Percentiles rank a stretch among this genome's conserved stretches.
phyloP scores from a whole-genome alignment of 2,888 invertebrate species.

The Mythimna pallens region DNA sequence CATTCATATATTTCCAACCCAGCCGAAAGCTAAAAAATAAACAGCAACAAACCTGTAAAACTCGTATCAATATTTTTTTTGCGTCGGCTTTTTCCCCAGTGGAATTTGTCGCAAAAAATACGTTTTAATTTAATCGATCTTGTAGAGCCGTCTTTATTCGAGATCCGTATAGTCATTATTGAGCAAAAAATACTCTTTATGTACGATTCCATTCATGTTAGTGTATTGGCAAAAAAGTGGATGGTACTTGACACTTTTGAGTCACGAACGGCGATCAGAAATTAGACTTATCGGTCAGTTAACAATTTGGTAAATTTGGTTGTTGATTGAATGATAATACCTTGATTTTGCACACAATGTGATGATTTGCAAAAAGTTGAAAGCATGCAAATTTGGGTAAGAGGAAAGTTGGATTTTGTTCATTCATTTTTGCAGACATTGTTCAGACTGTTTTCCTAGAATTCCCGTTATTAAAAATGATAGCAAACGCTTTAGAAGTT shows the following conservation, averaged over 20 bases:
- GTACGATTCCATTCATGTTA: conserved; percentile 55
- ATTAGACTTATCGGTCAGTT: conserved; percentile 60
- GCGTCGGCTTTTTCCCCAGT: conserved; percentile 11
- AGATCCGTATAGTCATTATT: conserved; percentile 54
- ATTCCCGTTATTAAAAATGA: conserved; percentile 4
- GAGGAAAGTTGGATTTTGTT: conserved; percentile 22
- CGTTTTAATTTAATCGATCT: conserved; percentile 54
- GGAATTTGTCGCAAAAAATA: conserved; percentile 41
- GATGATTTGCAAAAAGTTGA: conserved; percentile 40
- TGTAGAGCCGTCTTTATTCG: conserved; percentile 47
- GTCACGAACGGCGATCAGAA: conserved; percentile 30
- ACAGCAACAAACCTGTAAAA: conserved; percentile 15
- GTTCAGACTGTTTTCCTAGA: conserved; percentile 4
- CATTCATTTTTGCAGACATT: conserved; percentile 16
- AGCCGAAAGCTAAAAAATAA: conserved; percentile 25
- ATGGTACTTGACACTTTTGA: conserved; percentile 58
- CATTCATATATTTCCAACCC: conserved; percentile 18
- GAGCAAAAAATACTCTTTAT: conserved; percentile 49
- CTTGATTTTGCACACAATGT: conserved; percentile 49
- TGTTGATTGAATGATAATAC: conserved; percentile 50
- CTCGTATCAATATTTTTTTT: conserved; percentile 29
- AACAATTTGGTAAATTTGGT: conserved; percentile 21
- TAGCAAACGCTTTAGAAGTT: not conserved
- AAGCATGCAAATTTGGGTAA: conserved; percentile 38
- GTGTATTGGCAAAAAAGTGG: conserved; percentile 39